These are phyloP conservation scores for Coenonympha arcania DNA, from an alignment of 2,888 invertebrate species.

Conservation along the genomic window DNA sequence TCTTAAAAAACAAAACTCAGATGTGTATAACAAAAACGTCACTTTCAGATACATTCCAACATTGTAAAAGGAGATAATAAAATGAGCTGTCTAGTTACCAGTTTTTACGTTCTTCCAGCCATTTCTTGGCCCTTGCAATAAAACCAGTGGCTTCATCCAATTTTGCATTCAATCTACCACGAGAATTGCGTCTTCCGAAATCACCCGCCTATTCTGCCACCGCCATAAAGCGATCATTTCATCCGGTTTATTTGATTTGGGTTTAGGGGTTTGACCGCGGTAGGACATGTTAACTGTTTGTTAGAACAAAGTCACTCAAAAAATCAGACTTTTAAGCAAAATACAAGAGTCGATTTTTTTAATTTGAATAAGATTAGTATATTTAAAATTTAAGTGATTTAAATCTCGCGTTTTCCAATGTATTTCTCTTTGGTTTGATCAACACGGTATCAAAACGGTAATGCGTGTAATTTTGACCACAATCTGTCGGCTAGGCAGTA, in stretches of 20 bases:
- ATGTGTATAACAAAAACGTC: no score
- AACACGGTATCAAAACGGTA: slow-evolving; percentile 15
- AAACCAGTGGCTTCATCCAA: slow-evolving; percentile 71
- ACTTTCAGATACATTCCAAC: slow-evolving; percentile 69
- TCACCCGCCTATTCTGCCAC: slow-evolving; percentile 68
- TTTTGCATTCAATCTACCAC: slow-evolving; percentile 74
- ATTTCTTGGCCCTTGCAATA: slow-evolving; percentile 61
- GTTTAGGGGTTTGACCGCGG: slow-evolving; percentile 60
- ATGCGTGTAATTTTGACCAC: slow-evolving; percentile 18
- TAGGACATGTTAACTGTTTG: slow-evolving; percentile 61
- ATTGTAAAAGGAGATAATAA: slow-evolving; percentile 59
- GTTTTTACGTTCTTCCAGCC: slow-evolving; percentile 32
- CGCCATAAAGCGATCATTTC: slow-evolving; percentile 71
- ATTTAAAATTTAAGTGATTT: no score
- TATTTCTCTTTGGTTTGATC: no score
- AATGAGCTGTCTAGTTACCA: slow-evolving; percentile 48
- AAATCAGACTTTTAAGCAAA: no score
- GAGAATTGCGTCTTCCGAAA: slow-evolving; percentile 70
- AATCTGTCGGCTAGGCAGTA: slow-evolving; percentile 13
- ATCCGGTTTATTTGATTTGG: slow-evolving; percentile 72
- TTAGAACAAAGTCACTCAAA: slow-evolving; percentile 26
- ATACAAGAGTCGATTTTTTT: no score
- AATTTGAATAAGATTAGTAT: no score
- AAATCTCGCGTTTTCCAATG: no score
- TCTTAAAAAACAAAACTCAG: no score